Percentiles rank a stretch among this genome's conserved stretches.
These are phyloP conservation scores for Laothoe populi DNA, from an alignment of 2,888 invertebrate species.

Conservation along the genomic window DNA sequence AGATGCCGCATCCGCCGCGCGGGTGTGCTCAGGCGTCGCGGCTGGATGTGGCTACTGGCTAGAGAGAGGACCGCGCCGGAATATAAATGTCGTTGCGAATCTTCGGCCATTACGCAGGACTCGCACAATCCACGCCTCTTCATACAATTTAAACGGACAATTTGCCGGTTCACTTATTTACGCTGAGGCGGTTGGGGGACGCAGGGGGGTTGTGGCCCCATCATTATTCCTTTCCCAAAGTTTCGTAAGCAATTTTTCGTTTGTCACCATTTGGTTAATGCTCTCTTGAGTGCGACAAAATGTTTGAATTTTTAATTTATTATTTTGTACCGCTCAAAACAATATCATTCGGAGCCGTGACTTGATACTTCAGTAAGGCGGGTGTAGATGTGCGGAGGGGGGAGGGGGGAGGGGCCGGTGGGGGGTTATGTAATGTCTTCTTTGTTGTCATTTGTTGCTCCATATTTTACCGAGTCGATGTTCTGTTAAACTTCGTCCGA, in stretches of 20 bases:
- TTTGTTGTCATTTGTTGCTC: not conserved
- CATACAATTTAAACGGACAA: slow-evolving; percentile 61
- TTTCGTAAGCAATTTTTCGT: slow-evolving; percentile 45
- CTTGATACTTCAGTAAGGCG: not conserved
- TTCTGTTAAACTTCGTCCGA: not conserved
- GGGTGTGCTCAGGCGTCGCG: not conserved
- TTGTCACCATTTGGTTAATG: slow-evolving; percentile 41
- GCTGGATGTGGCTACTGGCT: not conserved
- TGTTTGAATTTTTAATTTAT: slow-evolving; percentile 37
- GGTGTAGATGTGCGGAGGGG: no score
- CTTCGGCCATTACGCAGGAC: slow-evolving; percentile 47
- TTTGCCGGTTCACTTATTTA: slow-evolving; percentile 61
- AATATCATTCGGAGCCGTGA: not conserved
- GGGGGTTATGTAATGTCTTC: not conserved
- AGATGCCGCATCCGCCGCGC: slow-evolving; percentile 7
- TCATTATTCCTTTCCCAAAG: slow-evolving; percentile 39
- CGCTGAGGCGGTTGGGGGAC: slow-evolving; percentile 31
- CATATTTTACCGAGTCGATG: not conserved
- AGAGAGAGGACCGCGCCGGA: slow-evolving; percentile 34
- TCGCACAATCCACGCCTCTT: slow-evolving; percentile 47
- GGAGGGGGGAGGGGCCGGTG: not conserved
- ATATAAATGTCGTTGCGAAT: slow-evolving; percentile 44
- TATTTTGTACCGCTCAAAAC: slow-evolving; percentile 7
- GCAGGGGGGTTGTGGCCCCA: slow-evolving; percentile 32
- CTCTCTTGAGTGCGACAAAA: slow-evolving; percentile 27